Evolutionary conservation across 2,797 vertebrate species (phyloP), one percentile per base, ranked within the genome.

Genomic region (Silurus lanzhouensis): DNA sequence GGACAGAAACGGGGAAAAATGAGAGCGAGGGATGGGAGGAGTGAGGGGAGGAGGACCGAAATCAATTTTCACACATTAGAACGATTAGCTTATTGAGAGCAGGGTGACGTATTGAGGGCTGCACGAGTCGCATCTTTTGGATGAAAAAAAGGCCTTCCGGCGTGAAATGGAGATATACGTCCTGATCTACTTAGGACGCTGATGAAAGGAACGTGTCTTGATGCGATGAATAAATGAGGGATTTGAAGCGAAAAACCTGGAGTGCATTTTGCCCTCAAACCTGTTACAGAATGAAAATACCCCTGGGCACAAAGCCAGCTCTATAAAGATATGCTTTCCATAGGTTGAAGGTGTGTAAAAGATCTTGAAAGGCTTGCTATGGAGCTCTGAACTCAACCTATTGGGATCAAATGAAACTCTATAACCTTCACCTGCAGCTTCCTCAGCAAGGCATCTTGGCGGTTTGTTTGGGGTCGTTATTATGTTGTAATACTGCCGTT

Each of bases 21-120:
- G 90, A 87, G 87, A 76, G 79, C 79, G 86, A 84, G 88, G 80
- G 55, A 86, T 84, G 82, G 80, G 83, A 88, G 88, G 89, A 91
- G 89, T 77, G 63, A 63, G 57, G 72, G 48, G 10, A 83, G 85
- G 75, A 78, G 66, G 52, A 14, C 20, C 10, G 94, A 96, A 96
- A 99, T 99, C 97, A 96, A 97, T 99, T 95, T 96, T 96, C 95
- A 97, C 97, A 98, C 96, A 97, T 98, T 97, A 98, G 94, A 94
- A 93, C 96, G 95, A 96, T 98, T 97, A 96, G 94, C 92, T 96
- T 96, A 96, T 96, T 94, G 95, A 96, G 94, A 95, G 94, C 88
- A 84, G 91, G 89, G 89, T 94, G 96, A 96, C 91, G 86, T 94
- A 96, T 83, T 13, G 48, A 78, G 19, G 57, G 17, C 27, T 58